Base-by-base conservation (phyloP, 1,140 invertebrate species). In the Drosophila pruinosa region DNA sequence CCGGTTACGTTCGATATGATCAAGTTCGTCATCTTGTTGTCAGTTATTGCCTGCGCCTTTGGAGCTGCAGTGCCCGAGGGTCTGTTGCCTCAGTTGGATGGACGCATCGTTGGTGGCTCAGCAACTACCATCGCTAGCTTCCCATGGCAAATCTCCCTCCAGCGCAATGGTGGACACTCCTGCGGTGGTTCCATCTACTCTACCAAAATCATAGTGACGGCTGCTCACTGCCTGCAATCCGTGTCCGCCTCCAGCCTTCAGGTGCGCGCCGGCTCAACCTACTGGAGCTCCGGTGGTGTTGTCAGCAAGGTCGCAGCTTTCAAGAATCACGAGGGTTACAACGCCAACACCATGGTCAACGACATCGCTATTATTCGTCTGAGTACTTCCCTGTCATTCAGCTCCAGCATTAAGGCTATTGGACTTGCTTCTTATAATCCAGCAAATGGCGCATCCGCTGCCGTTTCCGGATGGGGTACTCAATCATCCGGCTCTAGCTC, bases 161-260 rank as follows among this genome's bases (percentile, higher is more conserved):
- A 91, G 67, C 92, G 88, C 36, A 89, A 74, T 1, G 90, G 91
- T 0, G 70, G 80, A 61, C 93, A 94, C 78, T 93, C 93, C 59
- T 93, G 93, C 75, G 94, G 93, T 3, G 93, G 93, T 0, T 92
- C 93, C 0, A 68, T 94, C 22, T 92, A 93, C 48, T 91, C 91
- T 0, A 57, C 88, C 5, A 85, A 86, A 1, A 92, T 93, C 22
- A 92, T 94, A 2, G 69, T 94, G 12, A 94, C 93, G 1, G 93
- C 94, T 14, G 94, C 93, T 8, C 93, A 94, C 78, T 94, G 94
- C 67, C 90, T 94, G 52, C 89, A 92, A 39, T 80, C 91, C 79
- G 72, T 75, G 21, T 69, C 75, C 5, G 36, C 70, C 7, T 76
- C 43, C 56, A 2, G 3, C 17, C 45, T 90, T 10, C 38, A 69